Evolutionary conservation across 92 coral and sea anemone species (phyloP).

Genomic region (Montipora capitata): DNA sequence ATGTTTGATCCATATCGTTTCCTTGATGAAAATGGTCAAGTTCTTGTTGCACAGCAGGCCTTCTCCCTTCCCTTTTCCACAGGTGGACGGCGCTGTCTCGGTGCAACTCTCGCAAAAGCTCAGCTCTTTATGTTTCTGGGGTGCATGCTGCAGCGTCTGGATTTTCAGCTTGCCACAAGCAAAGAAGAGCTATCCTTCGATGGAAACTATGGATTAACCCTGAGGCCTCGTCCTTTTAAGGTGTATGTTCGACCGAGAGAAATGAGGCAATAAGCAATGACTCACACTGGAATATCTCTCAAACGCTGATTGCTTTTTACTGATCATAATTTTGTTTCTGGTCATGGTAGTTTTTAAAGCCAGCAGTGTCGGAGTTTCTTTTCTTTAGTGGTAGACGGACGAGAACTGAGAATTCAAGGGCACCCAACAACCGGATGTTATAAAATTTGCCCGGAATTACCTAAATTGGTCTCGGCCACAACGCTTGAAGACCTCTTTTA

Average conservation of each 20-base stretch:
- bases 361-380: too few species aligned
- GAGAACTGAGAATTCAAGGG: too few species aligned
- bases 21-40: slow-evolving; percentile 77
- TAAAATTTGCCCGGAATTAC: too few species aligned
- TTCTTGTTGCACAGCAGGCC: slow-evolving; percentile 74
- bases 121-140: slow-evolving; percentile 89
- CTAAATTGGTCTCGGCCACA: too few species aligned
- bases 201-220: slow-evolving; percentile 78
- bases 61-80: slow-evolving; percentile 83
- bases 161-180: slow-evolving; percentile 26
- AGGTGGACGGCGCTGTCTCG: slow-evolving; percentile 91
- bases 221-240: slow-evolving; percentile 78
- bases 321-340: background rate
- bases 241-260: slow-evolving; percentile 49
- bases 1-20: slow-evolving; percentile 92
- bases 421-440: too few species aligned
- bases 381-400: too few species aligned
- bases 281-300: too few species aligned
- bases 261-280: background rate
- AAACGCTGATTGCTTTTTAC: background rate
- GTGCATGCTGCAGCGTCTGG: slow-evolving; percentile 78
- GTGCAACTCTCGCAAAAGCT: slow-evolving; percentile 88
- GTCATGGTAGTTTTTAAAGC: too few species aligned
- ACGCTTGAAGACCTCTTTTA: too few species aligned
- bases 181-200: slow-evolving; percentile 48